A percentile compares a stretch with the other conserved stretches of the same genome.
Conservation (phyloP, 37 sponge, comb jelly and placozoan genomes). For the Haliclona indistincta region DNA sequence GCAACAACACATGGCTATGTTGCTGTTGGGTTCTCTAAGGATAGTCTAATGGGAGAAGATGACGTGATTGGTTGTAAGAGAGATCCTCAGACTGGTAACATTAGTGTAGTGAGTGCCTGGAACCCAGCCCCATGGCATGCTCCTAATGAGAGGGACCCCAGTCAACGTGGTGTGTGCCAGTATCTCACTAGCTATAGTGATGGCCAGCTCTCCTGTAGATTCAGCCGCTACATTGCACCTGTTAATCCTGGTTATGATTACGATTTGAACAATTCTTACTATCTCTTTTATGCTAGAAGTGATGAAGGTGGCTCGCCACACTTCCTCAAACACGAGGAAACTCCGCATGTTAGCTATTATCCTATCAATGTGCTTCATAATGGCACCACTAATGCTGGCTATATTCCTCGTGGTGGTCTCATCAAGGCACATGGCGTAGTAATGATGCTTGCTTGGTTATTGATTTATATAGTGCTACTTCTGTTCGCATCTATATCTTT, state of each 20-base stretch:
- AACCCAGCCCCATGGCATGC: neutral
- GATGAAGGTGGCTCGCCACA: too few relatives aligned
- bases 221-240: constrained; percentile 8
- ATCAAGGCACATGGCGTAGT: too few relatives aligned
- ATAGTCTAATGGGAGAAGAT: too few relatives aligned
- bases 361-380: too few relatives aligned
- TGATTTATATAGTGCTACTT: too few relatives aligned
- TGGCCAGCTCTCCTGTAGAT: constrained; percentile 17
- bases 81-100: neutral
- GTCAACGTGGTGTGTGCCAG: neutral
- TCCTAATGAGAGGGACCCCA: neutral
- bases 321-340: too few relatives aligned
- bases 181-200: neutral
- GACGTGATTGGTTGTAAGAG: constrained; percentile 27
- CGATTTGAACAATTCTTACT: constrained; percentile 6
- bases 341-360: too few relatives aligned
- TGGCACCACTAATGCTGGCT: too few relatives aligned
- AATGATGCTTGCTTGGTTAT: too few relatives aligned
- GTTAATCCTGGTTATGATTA: constrained; percentile 10
- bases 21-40: constrained; percentile 17
- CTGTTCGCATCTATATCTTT: too few relatives aligned
- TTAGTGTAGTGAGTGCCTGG: neutral
- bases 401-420: too few relatives aligned
- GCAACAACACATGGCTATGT: constrained; percentile 11
- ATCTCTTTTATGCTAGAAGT: constrained; percentile 22